Evolutionary conservation across 2,113 vertebrate genomes (phyloP).

Genomic region (Saccopteryx bilineata): DNA sequence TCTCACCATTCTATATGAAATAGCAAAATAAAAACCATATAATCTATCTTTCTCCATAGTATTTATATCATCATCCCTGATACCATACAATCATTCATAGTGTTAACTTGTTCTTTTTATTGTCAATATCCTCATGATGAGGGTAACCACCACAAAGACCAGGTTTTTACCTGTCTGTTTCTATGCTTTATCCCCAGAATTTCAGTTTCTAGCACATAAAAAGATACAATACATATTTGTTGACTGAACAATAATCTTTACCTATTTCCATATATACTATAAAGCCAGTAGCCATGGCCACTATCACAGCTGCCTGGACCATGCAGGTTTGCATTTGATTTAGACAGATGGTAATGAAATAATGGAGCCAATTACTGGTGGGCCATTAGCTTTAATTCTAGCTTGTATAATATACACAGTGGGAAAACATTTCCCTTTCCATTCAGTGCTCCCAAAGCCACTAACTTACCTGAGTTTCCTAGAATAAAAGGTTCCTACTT

Average conservation of each 20-base stretch:
- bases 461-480: too few species aligned
- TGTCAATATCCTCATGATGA: neutral
- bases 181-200: neutral
- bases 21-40: neutral
- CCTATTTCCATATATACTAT: neutral
- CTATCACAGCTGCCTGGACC: too few species aligned
- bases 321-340: too few species aligned
- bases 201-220: neutral
- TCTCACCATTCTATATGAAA: neutral
- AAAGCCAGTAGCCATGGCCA: too few species aligned
- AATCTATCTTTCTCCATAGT: neutral
- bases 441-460: too few species aligned
- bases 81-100: neutral
- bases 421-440: too few species aligned
- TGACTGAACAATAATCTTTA: neutral
- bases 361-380: too few species aligned
- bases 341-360: too few species aligned
- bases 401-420: too few species aligned
- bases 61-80: neutral
- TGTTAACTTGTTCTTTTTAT: neutral
- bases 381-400: too few species aligned
- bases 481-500: too few species aligned
- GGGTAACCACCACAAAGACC: neutral
- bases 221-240: neutral
- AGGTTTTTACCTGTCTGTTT: neutral